phyloP scores from a whole-genome alignment of 1,140 invertebrate species.

The Spodoptera litura region DNA sequence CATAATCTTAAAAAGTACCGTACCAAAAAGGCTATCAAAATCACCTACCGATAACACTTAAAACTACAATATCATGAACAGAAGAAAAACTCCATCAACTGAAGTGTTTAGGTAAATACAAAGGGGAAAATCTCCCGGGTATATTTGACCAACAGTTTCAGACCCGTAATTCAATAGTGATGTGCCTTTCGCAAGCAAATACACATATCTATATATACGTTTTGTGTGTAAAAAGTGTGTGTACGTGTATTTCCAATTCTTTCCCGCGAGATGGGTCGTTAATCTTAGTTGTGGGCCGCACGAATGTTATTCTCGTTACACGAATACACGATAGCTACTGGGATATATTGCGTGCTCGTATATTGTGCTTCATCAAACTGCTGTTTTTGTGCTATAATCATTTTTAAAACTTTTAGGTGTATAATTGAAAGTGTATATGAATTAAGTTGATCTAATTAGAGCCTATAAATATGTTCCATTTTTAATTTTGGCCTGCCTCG shows the following conservation, averaged over 20 bases:
- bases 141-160: not conserved
- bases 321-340: not conserved
- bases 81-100: too few relatives aligned
- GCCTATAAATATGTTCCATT: too few relatives aligned
- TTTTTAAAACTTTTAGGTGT: too few relatives aligned
- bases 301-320: slow-evolving; percentile 27
- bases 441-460: too few relatives aligned
- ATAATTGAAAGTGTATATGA: too few relatives aligned
- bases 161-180: slow-evolving; percentile 27
- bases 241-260: slow-evolving; percentile 15
- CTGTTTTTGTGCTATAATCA: too few relatives aligned
- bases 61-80: too few relatives aligned
- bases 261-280: slow-evolving; percentile 6
- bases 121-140: not conserved
- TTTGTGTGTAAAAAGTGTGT: not conserved
- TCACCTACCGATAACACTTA: not conserved
- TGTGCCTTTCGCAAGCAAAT: not conserved
- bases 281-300: slow-evolving; percentile 23
- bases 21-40: too few relatives aligned
- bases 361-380: too few relatives aligned
- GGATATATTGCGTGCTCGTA: not conserved
- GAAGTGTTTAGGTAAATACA: not conserved
- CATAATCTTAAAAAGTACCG: not conserved
- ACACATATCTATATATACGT: not conserved
- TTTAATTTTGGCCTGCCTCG: too few relatives aligned